Conservation (phyloP, 92 coral and sea anemone genomes). For the Muricea muricata region DNA sequence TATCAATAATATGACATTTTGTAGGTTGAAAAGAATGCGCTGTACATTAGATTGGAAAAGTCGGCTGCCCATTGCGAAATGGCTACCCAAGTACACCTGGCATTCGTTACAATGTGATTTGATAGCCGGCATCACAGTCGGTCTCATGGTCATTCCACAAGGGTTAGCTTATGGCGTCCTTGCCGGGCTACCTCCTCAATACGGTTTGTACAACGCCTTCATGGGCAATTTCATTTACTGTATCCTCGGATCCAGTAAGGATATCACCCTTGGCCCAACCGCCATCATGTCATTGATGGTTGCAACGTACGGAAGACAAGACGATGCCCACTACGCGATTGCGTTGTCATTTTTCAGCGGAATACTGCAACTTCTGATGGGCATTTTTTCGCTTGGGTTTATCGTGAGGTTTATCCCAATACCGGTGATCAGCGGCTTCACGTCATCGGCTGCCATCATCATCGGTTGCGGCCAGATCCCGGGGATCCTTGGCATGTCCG, state of each 20-base stretch:
- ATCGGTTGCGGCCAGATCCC: slow-evolving; percentile 92
- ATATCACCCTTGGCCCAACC: slow-evolving; percentile 91
- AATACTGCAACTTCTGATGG: slow-evolving; percentile 84
- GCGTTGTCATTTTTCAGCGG: slow-evolving; percentile 84
- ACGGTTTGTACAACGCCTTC: slow-evolving; percentile 95
- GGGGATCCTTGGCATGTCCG: slow-evolving; percentile 53
- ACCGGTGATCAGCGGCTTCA: slow-evolving; percentile 92
- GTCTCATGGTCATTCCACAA: slow-evolving; percentile 97
- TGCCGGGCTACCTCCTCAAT: slow-evolving; percentile 92
- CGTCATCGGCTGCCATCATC: slow-evolving; percentile 94
- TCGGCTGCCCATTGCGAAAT: slow-evolving; percentile 78
- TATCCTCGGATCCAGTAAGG: slow-evolving; percentile 95
- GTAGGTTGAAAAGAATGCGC: slow-evolving; percentile 17
- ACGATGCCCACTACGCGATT: slow-evolving; percentile 76
- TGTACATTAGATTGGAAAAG: slow-evolving; percentile 51
- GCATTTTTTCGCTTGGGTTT: slow-evolving; percentile 87
- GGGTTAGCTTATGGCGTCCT: slow-evolving; percentile 94
- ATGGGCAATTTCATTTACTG: slow-evolving; percentile 94
- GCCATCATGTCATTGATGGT: slow-evolving; percentile 97
- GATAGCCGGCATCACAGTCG: slow-evolving; percentile 95
- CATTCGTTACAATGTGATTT: slow-evolving; percentile 80
- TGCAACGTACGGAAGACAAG: slow-evolving; percentile 87
- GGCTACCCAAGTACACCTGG: slow-evolving; percentile 84
- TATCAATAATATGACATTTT: too few relatives aligned
- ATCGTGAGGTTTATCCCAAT: slow-evolving; percentile 92